Evolutionary conservation across 2,888 invertebrate genomes (phyloP).

Genomic region (Alloplasta piceator): DNA sequence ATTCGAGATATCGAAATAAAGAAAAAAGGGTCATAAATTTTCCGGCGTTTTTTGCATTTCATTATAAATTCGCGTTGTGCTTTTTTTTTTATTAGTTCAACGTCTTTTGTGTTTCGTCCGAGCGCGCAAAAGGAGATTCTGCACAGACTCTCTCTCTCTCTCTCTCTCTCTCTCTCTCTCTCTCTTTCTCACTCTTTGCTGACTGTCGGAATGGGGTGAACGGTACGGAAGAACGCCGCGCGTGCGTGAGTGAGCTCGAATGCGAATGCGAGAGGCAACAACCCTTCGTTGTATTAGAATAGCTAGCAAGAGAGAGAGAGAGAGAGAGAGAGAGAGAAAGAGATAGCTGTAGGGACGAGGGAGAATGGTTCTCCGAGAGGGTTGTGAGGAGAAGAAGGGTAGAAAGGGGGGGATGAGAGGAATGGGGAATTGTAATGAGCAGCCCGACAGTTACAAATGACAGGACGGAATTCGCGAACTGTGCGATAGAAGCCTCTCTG

Average conservation of each 20-base stretch:
- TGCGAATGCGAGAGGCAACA: constrained; percentile 62
- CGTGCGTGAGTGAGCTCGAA: constrained; percentile 58
- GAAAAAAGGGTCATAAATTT: background rate
- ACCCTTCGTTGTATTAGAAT: constrained; percentile 66
- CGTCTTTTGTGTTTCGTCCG: constrained; percentile 58
- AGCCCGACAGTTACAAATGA: constrained; percentile 84
- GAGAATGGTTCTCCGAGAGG: constrained; percentile 68
- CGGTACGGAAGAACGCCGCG: constrained; percentile 49
- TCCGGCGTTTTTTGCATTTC: background rate
- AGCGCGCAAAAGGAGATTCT: constrained; percentile 51
- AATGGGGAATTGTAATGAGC: constrained; percentile 84
- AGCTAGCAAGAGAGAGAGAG: constrained; percentile 57
- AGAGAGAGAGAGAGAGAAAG: constrained; percentile 70
- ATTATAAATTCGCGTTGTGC: background rate
- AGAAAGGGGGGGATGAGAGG: constrained; percentile 75
- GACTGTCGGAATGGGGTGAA: constrained; percentile 61
- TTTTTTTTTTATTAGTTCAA: constrained; percentile 48
- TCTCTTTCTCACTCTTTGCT: constrained; percentile 1
- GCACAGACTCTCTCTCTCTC: constrained; percentile 32
- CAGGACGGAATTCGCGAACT: constrained; percentile 83
- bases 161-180: no score
- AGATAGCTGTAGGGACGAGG: constrained; percentile 61
- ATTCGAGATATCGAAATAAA: no score
- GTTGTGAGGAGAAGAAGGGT: constrained; percentile 40
- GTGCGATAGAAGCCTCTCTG: constrained; percentile 80